A percentile compares a stretch with the other conserved stretches of the same genome.
Evolutionary conservation across 1,140 invertebrate genomes (phyloP).

Genomic region (Lycorma delicatula): DNA sequence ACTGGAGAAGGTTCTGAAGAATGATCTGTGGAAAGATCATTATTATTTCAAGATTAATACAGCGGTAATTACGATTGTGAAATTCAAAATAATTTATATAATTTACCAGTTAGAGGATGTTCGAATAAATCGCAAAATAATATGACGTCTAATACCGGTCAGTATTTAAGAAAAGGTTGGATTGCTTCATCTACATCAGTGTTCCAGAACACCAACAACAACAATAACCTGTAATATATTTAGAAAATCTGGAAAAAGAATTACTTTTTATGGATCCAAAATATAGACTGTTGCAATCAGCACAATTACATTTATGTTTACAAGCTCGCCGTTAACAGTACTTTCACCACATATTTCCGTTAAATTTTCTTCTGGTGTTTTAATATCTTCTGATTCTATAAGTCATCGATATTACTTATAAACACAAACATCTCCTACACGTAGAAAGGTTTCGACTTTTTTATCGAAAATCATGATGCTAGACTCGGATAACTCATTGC

Average conservation of each 20-base stretch:
- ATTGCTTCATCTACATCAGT: background rate
- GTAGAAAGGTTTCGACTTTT: slow-evolving; percentile 61
- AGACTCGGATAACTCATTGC: slow-evolving; percentile 56
- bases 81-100: background rate
- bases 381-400: slow-evolving; percentile 10
- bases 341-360: slow-evolving; percentile 63
- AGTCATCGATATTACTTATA: slow-evolving; percentile 50
- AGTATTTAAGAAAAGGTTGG: background rate
- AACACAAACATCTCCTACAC: slow-evolving; percentile 46
- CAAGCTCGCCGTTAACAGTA: slow-evolving; percentile 59
- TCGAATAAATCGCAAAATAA: background rate
- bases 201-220: slow-evolving; percentile 19
- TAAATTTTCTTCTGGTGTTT: slow-evolving; percentile 30
- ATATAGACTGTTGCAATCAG: slow-evolving; percentile 40
- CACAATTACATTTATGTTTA: slow-evolving; percentile 57
- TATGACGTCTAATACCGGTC: background rate
- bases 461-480: slow-evolving; percentile 64
- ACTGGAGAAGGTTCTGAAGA: background rate
- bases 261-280: slow-evolving; percentile 40
- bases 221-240: slow-evolving; percentile 44
- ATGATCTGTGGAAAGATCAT: background rate
- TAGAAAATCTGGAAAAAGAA: slow-evolving; percentile 47
- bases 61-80: background rate
- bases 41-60: background rate
- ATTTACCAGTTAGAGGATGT: no score